Evolutionary conservation across 2,113 vertebrate genomes (phyloP).

Genomic region (Rhynchopsitta pachyrhyncha): DNA sequence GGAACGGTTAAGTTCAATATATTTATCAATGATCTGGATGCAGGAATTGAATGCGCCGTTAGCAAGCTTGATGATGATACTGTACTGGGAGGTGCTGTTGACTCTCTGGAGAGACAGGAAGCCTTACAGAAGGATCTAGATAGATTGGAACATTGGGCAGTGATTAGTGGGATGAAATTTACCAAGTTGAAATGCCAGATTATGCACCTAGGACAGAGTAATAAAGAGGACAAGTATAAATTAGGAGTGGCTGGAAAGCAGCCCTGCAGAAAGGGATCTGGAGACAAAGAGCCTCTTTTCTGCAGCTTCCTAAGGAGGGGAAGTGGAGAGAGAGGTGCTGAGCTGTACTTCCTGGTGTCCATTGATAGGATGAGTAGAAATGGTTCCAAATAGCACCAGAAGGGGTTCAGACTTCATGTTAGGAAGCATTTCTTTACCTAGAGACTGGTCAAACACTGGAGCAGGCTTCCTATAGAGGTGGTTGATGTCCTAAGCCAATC

Average conservation of each 20-base stretch:
- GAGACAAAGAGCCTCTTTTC: neutral
- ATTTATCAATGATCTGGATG: too few species aligned
- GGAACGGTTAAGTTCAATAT: fast-evolving
- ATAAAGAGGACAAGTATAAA: neutral
- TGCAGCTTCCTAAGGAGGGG: neutral
- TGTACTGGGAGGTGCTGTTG: neutral
- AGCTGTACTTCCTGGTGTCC: neutral
- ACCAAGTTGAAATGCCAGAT: neutral
- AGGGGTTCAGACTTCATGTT: neutral
- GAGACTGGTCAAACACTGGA: neutral
- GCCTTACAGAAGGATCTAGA: neutral
- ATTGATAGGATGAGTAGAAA: fast-evolving
- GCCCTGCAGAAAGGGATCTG: neutral
- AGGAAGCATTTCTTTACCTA: neutral
- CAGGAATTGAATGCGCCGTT: neutral
- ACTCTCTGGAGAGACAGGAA: neutral
- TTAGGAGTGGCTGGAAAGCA: neutral
- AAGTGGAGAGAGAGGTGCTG: neutral
- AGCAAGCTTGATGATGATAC: neutral
- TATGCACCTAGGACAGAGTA: neutral
- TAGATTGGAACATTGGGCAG: neutral
- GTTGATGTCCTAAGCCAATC: fast-evolving
- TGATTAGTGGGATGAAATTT: neutral
- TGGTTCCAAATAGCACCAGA: neutral
- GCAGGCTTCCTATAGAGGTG: neutral